These are phyloP conservation scores for Balaeniceps rex DNA, from an alignment of 2,113 vertebrate genomes.

Conservation along the genomic window DNA sequence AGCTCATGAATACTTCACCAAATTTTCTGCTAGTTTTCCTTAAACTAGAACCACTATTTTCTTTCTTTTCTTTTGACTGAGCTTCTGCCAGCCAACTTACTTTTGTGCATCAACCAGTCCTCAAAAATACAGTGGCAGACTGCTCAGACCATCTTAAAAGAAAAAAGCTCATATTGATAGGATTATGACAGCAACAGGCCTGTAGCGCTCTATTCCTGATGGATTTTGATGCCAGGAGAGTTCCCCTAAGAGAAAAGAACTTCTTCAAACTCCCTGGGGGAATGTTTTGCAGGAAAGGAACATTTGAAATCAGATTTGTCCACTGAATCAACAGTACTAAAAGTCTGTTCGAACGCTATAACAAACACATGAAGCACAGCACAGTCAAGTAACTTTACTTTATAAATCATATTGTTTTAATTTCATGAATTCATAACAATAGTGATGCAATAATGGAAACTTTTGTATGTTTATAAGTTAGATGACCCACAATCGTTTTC, in stretches of 20 bases:
- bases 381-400: conserved; percentile 44
- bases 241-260: conserved; percentile 1
- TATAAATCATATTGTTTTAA: conserved; percentile 43
- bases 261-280: background rate
- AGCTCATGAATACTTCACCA: conserved; percentile 37
- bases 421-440: conserved; percentile 57
- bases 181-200: conserved; percentile 49
- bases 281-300: conserved; percentile 4
- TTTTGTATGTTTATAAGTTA: conserved; percentile 53
- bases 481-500: background rate
- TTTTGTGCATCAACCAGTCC: background rate
- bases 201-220: background rate
- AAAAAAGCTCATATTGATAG: conserved; percentile 1
- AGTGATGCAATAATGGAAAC: conserved; percentile 57
- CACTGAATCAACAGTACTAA: conserved; percentile 9
- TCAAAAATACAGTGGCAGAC: conserved; percentile 35
- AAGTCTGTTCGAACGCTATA: background rate
- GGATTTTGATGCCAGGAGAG: conserved; percentile 26
- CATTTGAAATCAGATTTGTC: conserved; percentile 20
- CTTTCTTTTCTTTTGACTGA: background rate
- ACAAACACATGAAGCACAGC: background rate
- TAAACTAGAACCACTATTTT: conserved; percentile 31
- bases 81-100: conserved; percentile 22
- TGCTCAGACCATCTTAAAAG: conserved; percentile 33
- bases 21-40: conserved; percentile 38